A percentile compares a stretch with the other conserved stretches of the same genome.
These are phyloP conservation scores for Furnarius figulus DNA, from an alignment of 2,113 vertebrate genomes.

Conservation along the genomic window DNA sequence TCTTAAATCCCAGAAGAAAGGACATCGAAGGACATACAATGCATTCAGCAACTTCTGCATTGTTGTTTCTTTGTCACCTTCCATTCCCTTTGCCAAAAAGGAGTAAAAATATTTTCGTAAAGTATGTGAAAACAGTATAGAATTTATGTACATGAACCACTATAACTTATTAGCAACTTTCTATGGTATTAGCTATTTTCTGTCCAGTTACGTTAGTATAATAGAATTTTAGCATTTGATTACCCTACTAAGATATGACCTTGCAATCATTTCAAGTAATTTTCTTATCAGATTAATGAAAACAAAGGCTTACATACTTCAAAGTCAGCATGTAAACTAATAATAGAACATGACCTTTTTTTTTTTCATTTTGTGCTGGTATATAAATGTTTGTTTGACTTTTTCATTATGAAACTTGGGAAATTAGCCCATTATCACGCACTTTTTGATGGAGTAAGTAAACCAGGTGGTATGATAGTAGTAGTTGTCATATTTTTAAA, in stretches of 20 bases:
- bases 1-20: background rate
- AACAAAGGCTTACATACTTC: slow-evolving; percentile 44
- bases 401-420: slow-evolving; percentile 3
- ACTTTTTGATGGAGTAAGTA: slow-evolving; percentile 3
- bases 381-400: background rate
- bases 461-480: background rate
- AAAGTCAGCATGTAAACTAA: slow-evolving; percentile 17
- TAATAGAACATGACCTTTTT: slow-evolving; percentile 15
- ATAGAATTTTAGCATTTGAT: slow-evolving; percentile 47
- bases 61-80: background rate
- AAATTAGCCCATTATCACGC: background rate
- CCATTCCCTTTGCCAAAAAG: background rate
- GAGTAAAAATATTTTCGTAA: background rate
- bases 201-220: slow-evolving; percentile 46
- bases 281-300: slow-evolving; percentile 65
- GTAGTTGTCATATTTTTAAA: background rate
- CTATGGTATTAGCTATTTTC: slow-evolving; percentile 42
- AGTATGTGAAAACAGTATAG: background rate
- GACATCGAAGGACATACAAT: background rate
- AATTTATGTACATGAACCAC: background rate
- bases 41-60: background rate
- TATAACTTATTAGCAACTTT: slow-evolving; percentile 28
- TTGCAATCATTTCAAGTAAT: slow-evolving; percentile 60
- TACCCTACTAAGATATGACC: slow-evolving; percentile 48
- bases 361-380: slow-evolving; percentile 46